Evolutionary conservation across 2,888 invertebrate genomes (phyloP).

Genomic region (Nomada ruficornis): DNA sequence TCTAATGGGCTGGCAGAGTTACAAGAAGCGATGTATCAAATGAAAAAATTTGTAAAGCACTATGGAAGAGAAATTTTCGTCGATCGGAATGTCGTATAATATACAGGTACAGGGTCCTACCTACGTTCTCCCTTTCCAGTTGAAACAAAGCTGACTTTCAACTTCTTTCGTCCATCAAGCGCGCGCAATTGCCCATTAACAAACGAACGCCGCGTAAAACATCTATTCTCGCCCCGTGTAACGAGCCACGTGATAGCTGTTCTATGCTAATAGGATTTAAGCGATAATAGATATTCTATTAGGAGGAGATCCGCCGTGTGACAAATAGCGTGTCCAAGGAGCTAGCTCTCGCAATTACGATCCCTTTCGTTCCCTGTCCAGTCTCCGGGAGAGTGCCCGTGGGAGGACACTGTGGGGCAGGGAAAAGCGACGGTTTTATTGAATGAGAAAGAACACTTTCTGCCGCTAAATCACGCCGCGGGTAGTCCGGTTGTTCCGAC

Average conservation of each 20-base stretch:
- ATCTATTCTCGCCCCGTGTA: constrained; percentile 20
- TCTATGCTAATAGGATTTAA: constrained; percentile 37
- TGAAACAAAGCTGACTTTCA: constrained; percentile 4
- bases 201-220: not conserved
- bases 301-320: constrained; percentile 21
- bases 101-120: not conserved
- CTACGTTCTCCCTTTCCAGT: not conserved
- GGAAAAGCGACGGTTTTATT: constrained; percentile 75
- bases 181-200: not conserved
- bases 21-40: too few relatives aligned
- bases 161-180: not conserved
- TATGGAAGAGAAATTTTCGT: not conserved
- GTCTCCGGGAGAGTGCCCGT: constrained; percentile 25
- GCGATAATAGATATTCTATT: constrained; percentile 36
- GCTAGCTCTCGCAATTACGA: constrained; percentile 35
- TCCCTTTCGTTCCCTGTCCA: constrained; percentile 36
- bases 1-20: not conserved
- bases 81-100: not conserved
- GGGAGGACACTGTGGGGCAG: constrained; percentile 43
- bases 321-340: constrained; percentile 49
- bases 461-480: constrained; percentile 78
- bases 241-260: constrained; percentile 25
- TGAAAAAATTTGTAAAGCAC: not conserved
- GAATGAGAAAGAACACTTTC: constrained; percentile 76
- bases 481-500: constrained; percentile 77